Percentiles rank a stretch among this genome's conserved stretches.
These are phyloP conservation scores for Clarias platycephalus DNA, from an alignment of 2,797 vertebrate genomes.

Conservation along the genomic window DNA sequence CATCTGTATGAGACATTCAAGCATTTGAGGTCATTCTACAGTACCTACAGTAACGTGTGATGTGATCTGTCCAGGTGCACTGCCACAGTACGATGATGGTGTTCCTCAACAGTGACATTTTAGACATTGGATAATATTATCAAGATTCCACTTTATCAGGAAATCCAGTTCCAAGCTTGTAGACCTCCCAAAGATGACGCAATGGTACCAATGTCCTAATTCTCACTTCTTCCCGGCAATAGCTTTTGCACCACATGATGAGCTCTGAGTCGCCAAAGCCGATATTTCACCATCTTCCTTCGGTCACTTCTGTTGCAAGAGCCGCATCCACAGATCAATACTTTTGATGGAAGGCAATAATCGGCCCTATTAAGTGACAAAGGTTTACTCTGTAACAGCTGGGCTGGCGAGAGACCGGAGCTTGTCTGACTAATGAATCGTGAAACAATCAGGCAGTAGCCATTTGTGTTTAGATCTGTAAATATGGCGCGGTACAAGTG, in stretches of 20 bases:
- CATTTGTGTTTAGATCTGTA: slow-evolving; percentile 99
- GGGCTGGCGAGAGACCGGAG: slow-evolving; percentile 96
- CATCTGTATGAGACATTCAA: not conserved
- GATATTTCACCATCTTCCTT: slow-evolving; percentile 18
- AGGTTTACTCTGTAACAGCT: slow-evolving; percentile 99
- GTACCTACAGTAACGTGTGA: not conserved
- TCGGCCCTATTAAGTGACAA: slow-evolving; percentile 99
- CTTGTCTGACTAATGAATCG: slow-evolving; percentile 99
- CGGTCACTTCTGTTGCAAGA: slow-evolving; percentile 52
- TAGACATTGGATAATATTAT: not conserved
- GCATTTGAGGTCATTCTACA: not conserved
- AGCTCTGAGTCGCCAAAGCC: not conserved
- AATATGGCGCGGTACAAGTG: slow-evolving; percentile 99
- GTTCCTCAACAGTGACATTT: not conserved
- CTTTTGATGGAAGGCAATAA: slow-evolving; percentile 98
- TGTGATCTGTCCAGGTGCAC: not conserved
- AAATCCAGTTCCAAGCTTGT: slow-evolving; percentile 14
- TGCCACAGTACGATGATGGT: not conserved
- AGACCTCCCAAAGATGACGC: slow-evolving; percentile 23
- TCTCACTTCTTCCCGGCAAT: slow-evolving; percentile 22
- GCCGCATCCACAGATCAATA: slow-evolving; percentile 95
- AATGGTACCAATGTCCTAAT: not conserved
- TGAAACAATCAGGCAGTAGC: slow-evolving; percentile 99
- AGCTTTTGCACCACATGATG: slow-evolving; percentile 34
- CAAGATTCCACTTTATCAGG: slow-evolving; percentile 7